These are phyloP conservation scores for Cacoxenus indagator DNA, from an alignment of 2,888 invertebrate genomes.

Conservation along the genomic window DNA sequence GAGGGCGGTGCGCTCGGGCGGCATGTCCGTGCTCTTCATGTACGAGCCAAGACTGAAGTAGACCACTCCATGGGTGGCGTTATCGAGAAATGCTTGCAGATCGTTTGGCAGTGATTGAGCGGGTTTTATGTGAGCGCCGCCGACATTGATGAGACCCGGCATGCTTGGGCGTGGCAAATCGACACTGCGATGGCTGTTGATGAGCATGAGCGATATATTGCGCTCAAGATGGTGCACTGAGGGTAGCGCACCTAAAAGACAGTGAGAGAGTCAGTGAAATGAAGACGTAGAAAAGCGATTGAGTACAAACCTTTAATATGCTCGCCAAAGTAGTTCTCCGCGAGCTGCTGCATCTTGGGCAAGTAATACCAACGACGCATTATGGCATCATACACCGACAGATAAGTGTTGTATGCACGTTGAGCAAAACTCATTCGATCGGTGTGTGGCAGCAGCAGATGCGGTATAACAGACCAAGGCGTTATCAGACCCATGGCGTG, in stretches of 20 bases:
- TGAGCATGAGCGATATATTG: slow-evolving; percentile 72
- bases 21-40: slow-evolving; percentile 70
- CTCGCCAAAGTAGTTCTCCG: slow-evolving; percentile 60
- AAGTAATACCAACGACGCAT: slow-evolving; percentile 66
- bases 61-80: slow-evolving; percentile 70
- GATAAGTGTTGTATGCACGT: slow-evolving; percentile 67
- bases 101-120: slow-evolving; percentile 62
- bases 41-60: slow-evolving; percentile 72
- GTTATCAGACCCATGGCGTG: slow-evolving; percentile 69
- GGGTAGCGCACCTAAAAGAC: slow-evolving; percentile 62
- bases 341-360: slow-evolving; percentile 68
- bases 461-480: slow-evolving; percentile 68
- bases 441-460: slow-evolving; percentile 62
- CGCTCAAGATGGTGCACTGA: slow-evolving; percentile 71
- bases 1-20: slow-evolving; percentile 64
- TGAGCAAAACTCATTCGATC: slow-evolving; percentile 70
- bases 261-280: background rate
- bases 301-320: slow-evolving; percentile 51
- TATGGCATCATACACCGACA: slow-evolving; percentile 62
- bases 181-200: slow-evolving; percentile 73
- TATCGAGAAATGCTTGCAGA: slow-evolving; percentile 68
- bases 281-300: background rate
- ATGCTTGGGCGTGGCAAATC: slow-evolving; percentile 71
- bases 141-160: slow-evolving; percentile 68
- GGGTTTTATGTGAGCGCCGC: slow-evolving; percentile 67